These are phyloP conservation scores for Drymodes brunneopygia DNA, from an alignment of 2,113 vertebrate species.

Conservation along the genomic window DNA sequence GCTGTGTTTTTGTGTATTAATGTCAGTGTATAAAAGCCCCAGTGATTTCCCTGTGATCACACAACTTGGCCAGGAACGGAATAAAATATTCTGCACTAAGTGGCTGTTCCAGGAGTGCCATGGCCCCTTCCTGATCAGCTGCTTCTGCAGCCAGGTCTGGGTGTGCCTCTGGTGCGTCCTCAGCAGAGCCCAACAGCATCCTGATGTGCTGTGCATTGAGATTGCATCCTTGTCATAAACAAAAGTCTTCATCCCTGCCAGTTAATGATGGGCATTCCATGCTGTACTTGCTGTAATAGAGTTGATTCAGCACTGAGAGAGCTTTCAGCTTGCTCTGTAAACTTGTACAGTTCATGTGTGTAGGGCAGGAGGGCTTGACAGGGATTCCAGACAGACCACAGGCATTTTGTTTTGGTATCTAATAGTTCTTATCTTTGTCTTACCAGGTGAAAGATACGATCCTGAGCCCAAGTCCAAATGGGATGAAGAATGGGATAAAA, in stretches of 20 bases:
- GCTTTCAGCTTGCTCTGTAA: constrained; percentile 49
- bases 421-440: constrained; percentile 39
- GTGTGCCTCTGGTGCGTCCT: background rate
- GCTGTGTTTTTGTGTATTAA: background rate
- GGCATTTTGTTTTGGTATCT: background rate
- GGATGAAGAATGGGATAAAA: constrained; percentile 97
- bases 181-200: background rate
- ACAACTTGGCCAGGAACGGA: background rate
- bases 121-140: background rate
- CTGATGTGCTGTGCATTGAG: background rate
- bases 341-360: background rate
- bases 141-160: background rate
- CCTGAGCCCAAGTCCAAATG: constrained; percentile 86
- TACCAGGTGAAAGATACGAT: constrained; percentile 85
- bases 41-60: background rate
- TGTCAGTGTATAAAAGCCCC: background rate
- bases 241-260: constrained; percentile 44
- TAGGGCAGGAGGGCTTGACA: background rate
- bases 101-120: background rate
- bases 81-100: background rate
- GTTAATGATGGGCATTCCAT: constrained; percentile 42
- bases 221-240: background rate
- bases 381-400: background rate
- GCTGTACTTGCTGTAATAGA: constrained; percentile 23
- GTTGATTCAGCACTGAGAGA: constrained; percentile 49